Base-by-base conservation (phyloP, 2,888 invertebrate species). In the Nasonovia ribisnigri region DNA sequence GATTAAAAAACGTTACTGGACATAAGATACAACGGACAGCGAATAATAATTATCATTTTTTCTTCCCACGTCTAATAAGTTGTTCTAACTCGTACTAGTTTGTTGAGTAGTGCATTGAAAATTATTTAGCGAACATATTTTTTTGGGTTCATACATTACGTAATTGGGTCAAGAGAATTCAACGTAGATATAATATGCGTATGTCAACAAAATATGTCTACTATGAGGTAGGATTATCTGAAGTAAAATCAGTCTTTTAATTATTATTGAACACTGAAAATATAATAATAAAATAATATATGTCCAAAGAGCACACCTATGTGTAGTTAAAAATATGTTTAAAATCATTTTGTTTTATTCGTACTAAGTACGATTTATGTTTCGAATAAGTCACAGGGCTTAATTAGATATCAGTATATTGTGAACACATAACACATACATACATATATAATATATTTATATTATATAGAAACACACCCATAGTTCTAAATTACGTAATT, bases 141-240 rank as follows among this genome's bases (percentile, higher is more conserved):
- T 92, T 92, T 92, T 24, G 51, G 88, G 51, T 88, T 77, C 84
- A 87, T n/a, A 6, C 26, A 43, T 88, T 92, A 43, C 88, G 88
- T 77, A 92, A 92, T 92, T 92, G 29, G 92, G 92, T 92, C 92
- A 92, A 92, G 92, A 88, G 92, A 88, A 92, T 93, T 93, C 93
- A 8, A 88, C 54, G 26, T 26, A 13, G 13, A 16, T 51, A 24
- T 84, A n/a, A 24, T 84, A n/a, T 10, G 54, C 77, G 77, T 84
- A 43, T 88, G 93, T 89, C 93, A 84, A 90, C 67, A 54, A 84
- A 93, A 93, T 46, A 88, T 54, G 43, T 88, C 88, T 42, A 54
- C n/a, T n/a, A 24, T 57, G 5, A 43, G 29, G 46, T 51, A 84
- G 20, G 46, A 86, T 57, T 46, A 36, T 26, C 77, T 84, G 6